Base-by-base conservation (phyloP, 2,888 invertebrate species). In the Thecocarcelia acutangulata region DNA sequence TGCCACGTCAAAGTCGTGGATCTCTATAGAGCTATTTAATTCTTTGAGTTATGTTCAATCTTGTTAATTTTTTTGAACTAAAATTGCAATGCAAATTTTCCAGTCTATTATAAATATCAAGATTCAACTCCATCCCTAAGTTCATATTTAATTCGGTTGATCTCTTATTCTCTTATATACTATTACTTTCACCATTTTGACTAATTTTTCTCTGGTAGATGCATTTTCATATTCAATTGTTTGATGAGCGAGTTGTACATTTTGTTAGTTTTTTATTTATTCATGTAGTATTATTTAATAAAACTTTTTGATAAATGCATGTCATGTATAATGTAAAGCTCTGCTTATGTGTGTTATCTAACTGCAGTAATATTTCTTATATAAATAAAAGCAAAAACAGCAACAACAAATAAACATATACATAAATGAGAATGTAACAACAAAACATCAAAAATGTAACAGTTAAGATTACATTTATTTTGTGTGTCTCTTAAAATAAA, bases 231-330 rank as follows among this genome's bases (percentile, higher is more conserved):
- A 28, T 44, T 17, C 9, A 33, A 33, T 37, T 15, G 33, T 56
- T 44, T 42, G 46, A 58, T 56, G 12, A 46, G 46, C 8, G 19
- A 64, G 2, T 21, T 13, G n/a, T 13, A 19, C 17, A 40, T 64
- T 37, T 64, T 19, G 2, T 19, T n/a, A 5, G 0, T 58, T 46
- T 58, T 46, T 48, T 21, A 19, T 46, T 46, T 59, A 33, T 33
- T 33, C 33, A 33, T 48, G 4, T 9, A 42, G 15, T 40, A 42
- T 70, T 70, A n/a, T 70, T 59, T 21, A 50, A 50, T 50, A 70
- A 59, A 70, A 59, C 17, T 59, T 40, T 69, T 59, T 70, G 70
- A 70, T 50, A 58, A 59, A 59, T 70, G 48, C 40, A 21, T 48
- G 33, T 12, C 37, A 40, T 37, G 24, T 70, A 50, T 59, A 50